Base-by-base conservation (phyloP, 2,797 vertebrate genomes). In the Uromys caudimaculatus region DNA sequence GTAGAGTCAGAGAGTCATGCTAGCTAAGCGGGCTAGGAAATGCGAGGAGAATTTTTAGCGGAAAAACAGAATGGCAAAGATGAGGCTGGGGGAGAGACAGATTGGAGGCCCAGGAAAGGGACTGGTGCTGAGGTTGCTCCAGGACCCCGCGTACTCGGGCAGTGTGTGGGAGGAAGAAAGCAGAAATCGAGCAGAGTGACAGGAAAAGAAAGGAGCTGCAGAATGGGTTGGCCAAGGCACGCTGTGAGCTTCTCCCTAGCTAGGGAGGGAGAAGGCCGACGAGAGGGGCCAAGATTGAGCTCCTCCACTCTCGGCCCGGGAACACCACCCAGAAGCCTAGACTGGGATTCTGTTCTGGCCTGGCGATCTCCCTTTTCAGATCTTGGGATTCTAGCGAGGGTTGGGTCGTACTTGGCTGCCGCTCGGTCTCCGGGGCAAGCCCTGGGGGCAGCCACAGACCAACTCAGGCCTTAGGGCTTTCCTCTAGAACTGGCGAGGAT, bases 151-250 rank as follows among this genome's bases (percentile, higher is more conserved):
- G 41, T 8, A 38, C 83, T 44, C 75, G 4, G 89, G 93, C 95
- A 41, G 92, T 93, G 77, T 76, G 54, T 67, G n/a, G 81, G 91
- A 62, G 47, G 16, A 92, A 95, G 95, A 91, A 96, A 92, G 95
- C 93, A 87, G 92, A 92, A 93, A 93, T 82, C 38, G 29, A 91
- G 88, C 79, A 62, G 91, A 94, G 88, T 81, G 97, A 92, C 96
- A 93, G 94, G 77, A 85, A 91, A 91, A 95, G 52, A 77, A 96
- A 93, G 82, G 91, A 83, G 60, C 50, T 60, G 19, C 90, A 38
- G 85, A 94, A 90, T 82, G 89, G 88, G 62, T 69, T 93, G 95
- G 92, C 89, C 92, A 78, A 62, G 93, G 95, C 92, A 79, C 82
- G 75, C 89, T 9, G 82, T 54, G 58, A 89, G 89, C 83, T 87